These are phyloP conservation scores for Rhabdomys pumilio DNA, from an alignment of 2,797 vertebrate species.

Conservation along the genomic window DNA sequence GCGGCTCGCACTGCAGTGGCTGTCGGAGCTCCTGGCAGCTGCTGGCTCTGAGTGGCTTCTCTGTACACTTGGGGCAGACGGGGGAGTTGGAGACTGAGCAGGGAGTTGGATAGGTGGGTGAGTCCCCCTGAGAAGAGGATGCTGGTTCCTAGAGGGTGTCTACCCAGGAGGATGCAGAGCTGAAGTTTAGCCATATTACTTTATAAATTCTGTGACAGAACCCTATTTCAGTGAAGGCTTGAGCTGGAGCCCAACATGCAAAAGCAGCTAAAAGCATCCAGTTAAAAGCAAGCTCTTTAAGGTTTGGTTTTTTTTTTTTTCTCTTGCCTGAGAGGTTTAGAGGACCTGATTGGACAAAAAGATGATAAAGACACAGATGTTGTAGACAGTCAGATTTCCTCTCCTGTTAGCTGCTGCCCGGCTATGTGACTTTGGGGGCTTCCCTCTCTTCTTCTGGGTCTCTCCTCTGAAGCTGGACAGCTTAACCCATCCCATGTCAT, in stretches of 20 bases:
- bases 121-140: background rate
- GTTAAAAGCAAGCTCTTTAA: constrained; percentile 15
- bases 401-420: background rate
- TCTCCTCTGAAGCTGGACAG: background rate
- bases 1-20: background rate
- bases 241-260: constrained; percentile 75
- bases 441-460: background rate
- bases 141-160: constrained; percentile 17
- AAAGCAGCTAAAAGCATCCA: constrained; percentile 57
- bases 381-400: background rate
- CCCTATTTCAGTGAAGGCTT: constrained; percentile 65
- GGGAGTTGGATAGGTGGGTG: background rate
- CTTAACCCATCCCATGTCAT: background rate
- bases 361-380: background rate
- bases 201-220: constrained; percentile 70
- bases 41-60: background rate
- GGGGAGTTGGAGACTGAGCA: background rate
- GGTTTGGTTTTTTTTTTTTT: background rate
- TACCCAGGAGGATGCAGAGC: background rate
- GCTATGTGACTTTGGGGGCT: background rate
- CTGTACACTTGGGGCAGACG: background rate
- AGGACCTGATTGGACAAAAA: background rate
- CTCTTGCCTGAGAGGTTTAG: background rate
- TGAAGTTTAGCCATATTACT: constrained; percentile 59
- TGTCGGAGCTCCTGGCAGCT: background rate